Conservation (phyloP, 37 sponge, comb jelly and placozoan species). For the Lycopodina hypogea region DNA sequence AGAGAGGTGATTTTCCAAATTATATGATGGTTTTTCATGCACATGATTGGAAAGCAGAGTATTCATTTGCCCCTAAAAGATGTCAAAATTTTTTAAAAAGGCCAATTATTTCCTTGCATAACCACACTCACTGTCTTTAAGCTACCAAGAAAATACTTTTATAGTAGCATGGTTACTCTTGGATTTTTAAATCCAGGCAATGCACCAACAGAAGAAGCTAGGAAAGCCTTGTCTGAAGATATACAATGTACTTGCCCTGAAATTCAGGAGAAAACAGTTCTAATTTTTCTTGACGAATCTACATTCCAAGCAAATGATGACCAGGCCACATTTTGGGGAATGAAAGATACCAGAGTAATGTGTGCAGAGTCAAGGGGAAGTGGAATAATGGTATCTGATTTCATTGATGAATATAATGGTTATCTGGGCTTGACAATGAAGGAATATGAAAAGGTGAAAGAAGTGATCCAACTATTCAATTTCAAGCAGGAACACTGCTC, state of each 20-base stretch:
- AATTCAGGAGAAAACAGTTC: conserved; percentile 16
- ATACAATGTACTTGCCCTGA: neutral
- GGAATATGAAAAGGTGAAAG: conserved; percentile 1
- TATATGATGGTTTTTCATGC: too few relatives aligned
- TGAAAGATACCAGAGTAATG: conserved; percentile 13
- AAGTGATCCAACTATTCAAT: neutral
- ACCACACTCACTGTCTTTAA: too few relatives aligned
- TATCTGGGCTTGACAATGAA: conserved; percentile 9
- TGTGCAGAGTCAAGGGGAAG: conserved; percentile 22
- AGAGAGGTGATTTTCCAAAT: too few relatives aligned
- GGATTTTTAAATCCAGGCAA: conserved; percentile 24
- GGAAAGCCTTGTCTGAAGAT: conserved; percentile 15
- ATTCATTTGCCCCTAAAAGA: too few relatives aligned
- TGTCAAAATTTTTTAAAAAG: too few relatives aligned
- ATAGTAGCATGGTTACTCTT: conserved; percentile 30
- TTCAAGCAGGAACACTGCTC: neutral
- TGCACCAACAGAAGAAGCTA: conserved; percentile 39
- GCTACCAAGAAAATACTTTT: conserved; percentile 15
- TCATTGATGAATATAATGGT: conserved; percentile 27
- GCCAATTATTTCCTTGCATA: too few relatives aligned
- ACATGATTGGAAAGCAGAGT: too few relatives aligned
- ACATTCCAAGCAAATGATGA: conserved; percentile 39
- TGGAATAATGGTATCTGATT: conserved; percentile 60
- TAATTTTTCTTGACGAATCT: conserved; percentile 38
- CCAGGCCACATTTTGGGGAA: conserved; percentile 22